Percentiles rank a stretch among this genome's conserved stretches.
Evolutionary conservation across 2,797 vertebrate genomes (phyloP).

Genomic region (Iguana delicatissima): DNA sequence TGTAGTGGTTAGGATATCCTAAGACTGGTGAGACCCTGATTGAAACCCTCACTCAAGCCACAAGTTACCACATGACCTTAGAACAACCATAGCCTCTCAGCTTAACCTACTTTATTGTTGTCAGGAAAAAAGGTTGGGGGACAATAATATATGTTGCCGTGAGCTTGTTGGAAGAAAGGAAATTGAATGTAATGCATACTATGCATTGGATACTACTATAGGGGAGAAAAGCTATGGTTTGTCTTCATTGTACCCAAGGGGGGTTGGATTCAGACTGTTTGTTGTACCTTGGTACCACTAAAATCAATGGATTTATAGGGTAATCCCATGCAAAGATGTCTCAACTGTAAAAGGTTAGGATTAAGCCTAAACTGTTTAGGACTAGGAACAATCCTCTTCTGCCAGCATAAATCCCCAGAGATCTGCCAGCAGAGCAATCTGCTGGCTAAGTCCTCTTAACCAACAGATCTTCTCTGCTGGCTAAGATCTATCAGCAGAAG

Average conservation of each 20-base stretch:
- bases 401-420: too few relatives aligned
- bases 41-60: not conserved
- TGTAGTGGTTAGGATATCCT: not conserved
- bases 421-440: too few relatives aligned
- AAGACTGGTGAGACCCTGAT: not conserved
- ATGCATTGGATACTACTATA: not conserved
- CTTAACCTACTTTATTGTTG: not conserved
- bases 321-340: too few relatives aligned
- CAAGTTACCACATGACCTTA: not conserved
- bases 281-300: not conserved
- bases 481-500: too few relatives aligned
- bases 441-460: too few relatives aligned
- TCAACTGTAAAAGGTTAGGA: too few relatives aligned
- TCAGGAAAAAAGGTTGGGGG: not conserved
- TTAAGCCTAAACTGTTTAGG: too few relatives aligned
- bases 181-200: not conserved
- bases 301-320: not conserved
- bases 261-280: not conserved
- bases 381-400: too few relatives aligned
- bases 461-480: too few relatives aligned
- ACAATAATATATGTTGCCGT: not conserved
- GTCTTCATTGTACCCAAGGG: not conserved
- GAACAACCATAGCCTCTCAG: not conserved
- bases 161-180: not conserved
- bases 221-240: not conserved